Percentiles rank a stretch among this genome's conserved stretches.
These are phyloP conservation scores for Patella ulyssiponensis DNA, from an alignment of 2,888 invertebrate genomes.

Conservation along the genomic window DNA sequence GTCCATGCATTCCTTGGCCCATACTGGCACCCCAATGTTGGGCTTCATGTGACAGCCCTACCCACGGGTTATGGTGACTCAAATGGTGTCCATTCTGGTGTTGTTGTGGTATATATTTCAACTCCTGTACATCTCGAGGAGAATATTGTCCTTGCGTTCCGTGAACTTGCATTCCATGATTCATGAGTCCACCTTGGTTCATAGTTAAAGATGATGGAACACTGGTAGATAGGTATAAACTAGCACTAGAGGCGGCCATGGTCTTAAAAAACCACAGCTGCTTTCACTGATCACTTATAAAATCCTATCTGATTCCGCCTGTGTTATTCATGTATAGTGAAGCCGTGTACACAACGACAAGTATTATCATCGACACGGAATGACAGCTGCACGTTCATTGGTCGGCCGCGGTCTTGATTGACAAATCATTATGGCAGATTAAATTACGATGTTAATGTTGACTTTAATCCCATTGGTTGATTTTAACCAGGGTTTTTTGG, in stretches of 20 bases:
- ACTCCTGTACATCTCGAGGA: slow-evolving; percentile 78
- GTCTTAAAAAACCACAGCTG: slow-evolving; percentile 42
- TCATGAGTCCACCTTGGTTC: slow-evolving; percentile 73
- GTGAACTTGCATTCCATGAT: slow-evolving; percentile 68
- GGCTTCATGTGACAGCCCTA: slow-evolving; percentile 75
- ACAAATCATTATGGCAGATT: slow-evolving; percentile 57
- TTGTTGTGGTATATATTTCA: slow-evolving; percentile 88
- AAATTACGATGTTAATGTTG: slow-evolving; percentile 45
- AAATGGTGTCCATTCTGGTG: slow-evolving; percentile 46
- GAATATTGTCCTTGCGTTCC: slow-evolving; percentile 64
- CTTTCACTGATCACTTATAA: slow-evolving; percentile 44
- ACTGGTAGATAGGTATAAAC: slow-evolving; percentile 85
- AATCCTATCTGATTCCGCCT: slow-evolving; percentile 69
- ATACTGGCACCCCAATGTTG: slow-evolving; percentile 79
- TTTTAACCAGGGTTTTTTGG: neutral
- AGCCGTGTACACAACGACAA: slow-evolving; percentile 53
- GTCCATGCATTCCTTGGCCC: slow-evolving; percentile 71
- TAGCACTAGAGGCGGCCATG: slow-evolving; percentile 91
- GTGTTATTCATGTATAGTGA: slow-evolving; percentile 77
- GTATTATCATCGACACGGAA: slow-evolving; percentile 58
- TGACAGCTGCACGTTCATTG: slow-evolving; percentile 55
- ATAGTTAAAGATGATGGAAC: slow-evolving; percentile 81
- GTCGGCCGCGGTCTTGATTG: slow-evolving; percentile 55
- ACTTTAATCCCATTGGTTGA: slow-evolving; percentile 26
- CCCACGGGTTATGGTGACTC: slow-evolving; percentile 80